phyloP scores from a whole-genome alignment of 2,797 vertebrate species.

The Cercopithecus mitis region DNA sequence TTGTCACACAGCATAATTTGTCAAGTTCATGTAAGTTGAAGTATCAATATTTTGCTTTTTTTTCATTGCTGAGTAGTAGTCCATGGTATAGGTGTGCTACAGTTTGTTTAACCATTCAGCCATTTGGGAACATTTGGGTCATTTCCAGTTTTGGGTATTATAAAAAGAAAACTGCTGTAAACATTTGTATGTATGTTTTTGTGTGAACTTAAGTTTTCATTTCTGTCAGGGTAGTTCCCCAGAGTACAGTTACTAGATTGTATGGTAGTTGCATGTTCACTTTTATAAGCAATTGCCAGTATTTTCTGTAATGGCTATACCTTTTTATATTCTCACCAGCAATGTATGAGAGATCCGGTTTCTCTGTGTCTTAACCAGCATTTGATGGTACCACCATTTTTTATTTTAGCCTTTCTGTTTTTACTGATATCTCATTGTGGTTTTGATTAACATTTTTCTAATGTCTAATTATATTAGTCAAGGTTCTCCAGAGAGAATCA shows the following conservation, averaged over 20 bases:
- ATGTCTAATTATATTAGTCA: neutral
- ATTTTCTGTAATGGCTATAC: neutral
- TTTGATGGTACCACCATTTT: neutral
- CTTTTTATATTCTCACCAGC: neutral
- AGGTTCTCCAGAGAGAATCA: no score
- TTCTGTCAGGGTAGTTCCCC: neutral
- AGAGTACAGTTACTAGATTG: neutral
- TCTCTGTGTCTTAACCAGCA: neutral
- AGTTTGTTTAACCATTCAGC: neutral
- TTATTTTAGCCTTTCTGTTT: neutral
- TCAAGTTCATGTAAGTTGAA: neutral
- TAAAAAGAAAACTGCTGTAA: neutral
- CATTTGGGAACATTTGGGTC: neutral
- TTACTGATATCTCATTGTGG: neutral
- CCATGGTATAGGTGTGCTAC: neutral
- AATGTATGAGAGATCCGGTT: neutral
- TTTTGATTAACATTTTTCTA: neutral
- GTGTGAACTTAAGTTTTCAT: neutral
- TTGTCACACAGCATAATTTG: neutral
- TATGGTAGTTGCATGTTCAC: neutral
- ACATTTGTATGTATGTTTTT: neutral
- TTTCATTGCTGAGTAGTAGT: neutral
- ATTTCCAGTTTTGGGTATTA: neutral
- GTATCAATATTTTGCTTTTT: neutral
- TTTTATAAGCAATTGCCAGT: neutral